Base-by-base conservation (phyloP, 2,797 vertebrate genomes). In the Labroides dimidiatus region DNA sequence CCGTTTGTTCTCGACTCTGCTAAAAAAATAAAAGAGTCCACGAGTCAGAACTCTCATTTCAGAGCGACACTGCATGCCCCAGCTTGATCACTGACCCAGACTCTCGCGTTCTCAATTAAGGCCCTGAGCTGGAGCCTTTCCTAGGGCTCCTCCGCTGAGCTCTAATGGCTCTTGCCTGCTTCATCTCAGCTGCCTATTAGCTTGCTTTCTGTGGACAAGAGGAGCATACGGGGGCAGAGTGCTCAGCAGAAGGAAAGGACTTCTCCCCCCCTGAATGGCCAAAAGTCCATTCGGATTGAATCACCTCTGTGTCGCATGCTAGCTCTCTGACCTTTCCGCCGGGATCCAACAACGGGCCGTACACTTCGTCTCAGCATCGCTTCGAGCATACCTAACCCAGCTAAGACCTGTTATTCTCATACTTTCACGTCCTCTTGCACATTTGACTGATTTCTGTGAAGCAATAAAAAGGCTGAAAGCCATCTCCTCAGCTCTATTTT, bases 311-410 rank as follows among this genome's bases (percentile, higher is more conserved):
- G 82, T 89, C 85, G 87, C 84, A 85, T 54, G 82, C 77, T 71
- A 75, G 81, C 85, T 77, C 69, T 15, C 37, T 89, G 92, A 91
- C 89, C 91, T 92, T 91, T 91, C 83, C 30, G 77, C 84, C 73
- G 59, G 44, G 77, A 42, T 69, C 64, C 68, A 70, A 89, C 81
- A 90, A 91, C 82, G 75, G 87, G 63, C 84, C 15, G 51, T 77
- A 78, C 75, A 79, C 78, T 83, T 82, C 54, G 44, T 50, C 79
- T 88, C 71, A 75, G 65, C 44, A 9, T 85, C 79, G 70, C 80
- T 65, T 68, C 42, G 20, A 61, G 81, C 69, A 72, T 48, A 57
- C 51, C 69, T 72, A 75, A 73, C 64, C 51, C 68, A 50, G 11
- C 20, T 45, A 64, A 54, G 53, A 53, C 39, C 30, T 73, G 42